Evolutionary conservation across 2,113 vertebrate species (phyloP).

Genomic region (Syngnathus scovelli): DNA sequence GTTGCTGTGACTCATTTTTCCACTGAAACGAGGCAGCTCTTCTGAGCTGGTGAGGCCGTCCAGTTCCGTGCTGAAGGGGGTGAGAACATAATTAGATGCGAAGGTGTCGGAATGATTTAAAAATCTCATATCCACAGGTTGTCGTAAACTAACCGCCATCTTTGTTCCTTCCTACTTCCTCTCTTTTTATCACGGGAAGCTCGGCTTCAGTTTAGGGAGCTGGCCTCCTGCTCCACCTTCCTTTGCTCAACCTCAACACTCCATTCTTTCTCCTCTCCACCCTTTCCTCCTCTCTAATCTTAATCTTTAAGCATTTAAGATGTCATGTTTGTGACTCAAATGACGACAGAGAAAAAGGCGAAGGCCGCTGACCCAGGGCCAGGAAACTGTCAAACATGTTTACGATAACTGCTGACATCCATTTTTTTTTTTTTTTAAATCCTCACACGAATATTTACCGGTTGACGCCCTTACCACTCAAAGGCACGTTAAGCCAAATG

Average conservation of each 20-base stretch:
- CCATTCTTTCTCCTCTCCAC: not conserved
- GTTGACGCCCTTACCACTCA: not conserved
- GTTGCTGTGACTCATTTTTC: slow-evolving; percentile 41
- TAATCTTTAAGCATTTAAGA: not conserved
- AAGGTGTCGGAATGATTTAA: not conserved
- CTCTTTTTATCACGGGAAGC: slow-evolving; percentile 1
- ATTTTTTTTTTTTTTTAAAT: not conserved
- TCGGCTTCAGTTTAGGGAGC: not conserved
- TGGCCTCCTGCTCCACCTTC: not conserved
- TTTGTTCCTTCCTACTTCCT: slow-evolving; percentile 5
- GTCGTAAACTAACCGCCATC: too few relatives aligned
- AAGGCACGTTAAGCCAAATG: not conserved
- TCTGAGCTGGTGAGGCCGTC: slow-evolving; percentile 65
- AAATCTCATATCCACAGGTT: too few relatives aligned
- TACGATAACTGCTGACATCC: not conserved
- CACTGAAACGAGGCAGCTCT: slow-evolving; percentile 46
- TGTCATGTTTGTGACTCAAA: not conserved
- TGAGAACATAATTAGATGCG: not conserved
- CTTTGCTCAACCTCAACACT: not conserved
- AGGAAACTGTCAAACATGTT: slow-evolving; percentile 5
- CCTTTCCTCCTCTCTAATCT: not conserved
- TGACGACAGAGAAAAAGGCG: not conserved
- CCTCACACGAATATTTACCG: not conserved
- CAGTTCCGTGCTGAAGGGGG: slow-evolving; percentile 58
- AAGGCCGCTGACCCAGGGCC: not conserved